These are phyloP conservation scores for Cyphomyrus discorhynchus DNA, from an alignment of 2,113 vertebrate species.

Conservation along the genomic window DNA sequence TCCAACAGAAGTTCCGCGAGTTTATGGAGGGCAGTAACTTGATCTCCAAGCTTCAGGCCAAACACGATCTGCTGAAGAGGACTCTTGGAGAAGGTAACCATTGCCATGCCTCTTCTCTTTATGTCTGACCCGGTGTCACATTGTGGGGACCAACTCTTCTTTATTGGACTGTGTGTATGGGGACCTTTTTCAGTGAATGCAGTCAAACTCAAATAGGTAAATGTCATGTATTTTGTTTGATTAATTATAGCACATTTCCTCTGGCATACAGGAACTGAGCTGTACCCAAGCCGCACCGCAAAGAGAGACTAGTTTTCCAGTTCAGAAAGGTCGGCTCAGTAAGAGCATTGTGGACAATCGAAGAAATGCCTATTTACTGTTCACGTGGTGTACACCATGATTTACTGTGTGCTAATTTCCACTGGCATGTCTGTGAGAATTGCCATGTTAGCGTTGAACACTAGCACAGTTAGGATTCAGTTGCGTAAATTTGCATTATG, in stretches of 20 bases:
- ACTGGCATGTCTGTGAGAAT: neutral
- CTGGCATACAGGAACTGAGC: neutral
- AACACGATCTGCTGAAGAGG: slow-evolving; percentile 91
- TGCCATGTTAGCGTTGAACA: neutral
- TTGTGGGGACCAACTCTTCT: neutral
- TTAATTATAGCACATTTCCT: neutral
- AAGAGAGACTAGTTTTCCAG: neutral
- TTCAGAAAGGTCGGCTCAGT: neutral
- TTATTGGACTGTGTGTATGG: neutral
- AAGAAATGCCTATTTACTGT: neutral
- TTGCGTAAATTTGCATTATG: neutral
- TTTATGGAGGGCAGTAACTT: slow-evolving; percentile 96
- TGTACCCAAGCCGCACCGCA: neutral
- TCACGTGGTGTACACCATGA: neutral
- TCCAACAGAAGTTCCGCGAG: slow-evolving; percentile 86
- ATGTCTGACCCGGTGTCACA: neutral
- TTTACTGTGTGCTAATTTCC: neutral
- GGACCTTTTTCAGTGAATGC: neutral
- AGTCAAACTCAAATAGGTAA: neutral
- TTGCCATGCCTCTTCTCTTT: neutral
- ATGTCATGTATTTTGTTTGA: neutral
- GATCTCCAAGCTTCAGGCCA: slow-evolving; percentile 96
- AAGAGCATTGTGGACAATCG: neutral
- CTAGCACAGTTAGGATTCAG: neutral
- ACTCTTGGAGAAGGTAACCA: slow-evolving; percentile 83